Percentiles rank a stretch among this genome's conserved stretches.
Evolutionary conservation across 2,113 vertebrate species (phyloP).

Genomic region (Xiphophorus couchianus): DNA sequence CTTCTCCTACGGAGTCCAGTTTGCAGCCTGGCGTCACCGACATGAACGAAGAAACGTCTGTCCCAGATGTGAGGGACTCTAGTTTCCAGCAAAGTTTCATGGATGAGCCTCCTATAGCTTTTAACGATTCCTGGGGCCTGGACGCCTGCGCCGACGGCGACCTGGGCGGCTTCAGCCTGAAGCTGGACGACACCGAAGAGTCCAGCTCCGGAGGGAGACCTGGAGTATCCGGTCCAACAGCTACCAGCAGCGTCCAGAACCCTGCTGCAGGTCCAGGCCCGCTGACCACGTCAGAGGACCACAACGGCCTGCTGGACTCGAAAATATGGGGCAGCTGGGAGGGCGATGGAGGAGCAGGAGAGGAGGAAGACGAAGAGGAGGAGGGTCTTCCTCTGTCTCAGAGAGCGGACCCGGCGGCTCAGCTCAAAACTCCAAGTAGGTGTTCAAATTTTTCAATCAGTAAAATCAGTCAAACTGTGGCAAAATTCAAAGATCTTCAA

Average conservation of each 20-base stretch:
- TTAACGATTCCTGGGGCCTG: constrained; percentile 79
- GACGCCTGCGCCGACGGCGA: constrained; percentile 28
- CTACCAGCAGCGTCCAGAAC: not conserved
- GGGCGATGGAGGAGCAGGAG: constrained; percentile 70
- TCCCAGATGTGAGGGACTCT: constrained; percentile 13
- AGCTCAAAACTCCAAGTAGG: constrained; percentile 83
- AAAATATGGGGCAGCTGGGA: constrained; percentile 83
- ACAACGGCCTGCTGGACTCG: constrained; percentile 79
- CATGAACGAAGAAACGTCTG: constrained; percentile 38
- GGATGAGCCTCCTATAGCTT: constrained; percentile 76
- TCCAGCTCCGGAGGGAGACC: constrained; percentile 15
- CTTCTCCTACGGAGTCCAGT: constrained; percentile 22
- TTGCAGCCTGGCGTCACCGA: not conserved
- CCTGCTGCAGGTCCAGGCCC: constrained; percentile 4
- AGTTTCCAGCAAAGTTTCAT: constrained; percentile 68
- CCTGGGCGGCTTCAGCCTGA: constrained; percentile 70
- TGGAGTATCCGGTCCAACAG: not conserved
- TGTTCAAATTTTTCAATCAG: not conserved
- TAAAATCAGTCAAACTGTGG: too few relatives aligned
- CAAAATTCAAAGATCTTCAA: too few relatives aligned
- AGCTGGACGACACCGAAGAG: constrained; percentile 68
- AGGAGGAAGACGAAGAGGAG: constrained; percentile 79
- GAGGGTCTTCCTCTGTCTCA: constrained; percentile 77
- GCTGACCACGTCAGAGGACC: constrained; percentile 8
- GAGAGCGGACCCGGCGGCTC: constrained; percentile 55